These are phyloP conservation scores for Prunella himalayana DNA, from an alignment of 2,113 vertebrate species.

Conservation along the genomic window DNA sequence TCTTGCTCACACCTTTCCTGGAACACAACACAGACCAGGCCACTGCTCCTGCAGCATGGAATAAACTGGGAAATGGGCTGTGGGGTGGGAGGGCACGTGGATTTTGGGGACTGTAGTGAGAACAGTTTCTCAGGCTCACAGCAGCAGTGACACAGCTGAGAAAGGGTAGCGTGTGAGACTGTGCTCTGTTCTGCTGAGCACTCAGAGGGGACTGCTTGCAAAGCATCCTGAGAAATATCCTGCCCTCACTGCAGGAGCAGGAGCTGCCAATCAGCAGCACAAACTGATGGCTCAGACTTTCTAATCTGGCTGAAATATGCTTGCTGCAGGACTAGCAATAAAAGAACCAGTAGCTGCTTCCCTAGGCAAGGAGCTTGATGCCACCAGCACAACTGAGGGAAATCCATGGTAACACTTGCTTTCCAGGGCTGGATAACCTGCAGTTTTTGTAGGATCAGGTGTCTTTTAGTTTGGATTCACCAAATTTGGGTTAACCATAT, in stretches of 20 bases:
- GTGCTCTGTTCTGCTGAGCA: not conserved
- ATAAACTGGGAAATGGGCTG: not conserved
- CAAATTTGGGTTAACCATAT: not conserved
- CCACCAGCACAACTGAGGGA: not conserved
- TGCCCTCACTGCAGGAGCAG: not conserved
- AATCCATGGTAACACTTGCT: not conserved
- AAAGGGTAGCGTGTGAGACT: accelerated
- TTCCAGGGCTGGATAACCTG: not conserved
- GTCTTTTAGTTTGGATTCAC: not conserved
- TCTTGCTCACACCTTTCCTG: not conserved
- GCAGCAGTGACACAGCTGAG: not conserved
- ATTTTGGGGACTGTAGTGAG: not conserved
- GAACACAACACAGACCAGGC: too few relatives aligned
- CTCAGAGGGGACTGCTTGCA: not conserved
- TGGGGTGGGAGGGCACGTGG: not conserved
- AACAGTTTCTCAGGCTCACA: not conserved
- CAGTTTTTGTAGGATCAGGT: not conserved
- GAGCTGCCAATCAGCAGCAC: not conserved
- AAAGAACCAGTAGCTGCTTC: not conserved
- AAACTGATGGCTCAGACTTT: not conserved
- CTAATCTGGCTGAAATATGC: not conserved
- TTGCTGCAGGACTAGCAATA: not conserved
- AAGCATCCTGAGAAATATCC: not conserved
- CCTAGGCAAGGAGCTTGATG: not conserved
- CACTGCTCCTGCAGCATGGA: not conserved